Evolutionary conservation across 2,113 vertebrate genomes (phyloP).

Genomic region (Scopus umbretta): DNA sequence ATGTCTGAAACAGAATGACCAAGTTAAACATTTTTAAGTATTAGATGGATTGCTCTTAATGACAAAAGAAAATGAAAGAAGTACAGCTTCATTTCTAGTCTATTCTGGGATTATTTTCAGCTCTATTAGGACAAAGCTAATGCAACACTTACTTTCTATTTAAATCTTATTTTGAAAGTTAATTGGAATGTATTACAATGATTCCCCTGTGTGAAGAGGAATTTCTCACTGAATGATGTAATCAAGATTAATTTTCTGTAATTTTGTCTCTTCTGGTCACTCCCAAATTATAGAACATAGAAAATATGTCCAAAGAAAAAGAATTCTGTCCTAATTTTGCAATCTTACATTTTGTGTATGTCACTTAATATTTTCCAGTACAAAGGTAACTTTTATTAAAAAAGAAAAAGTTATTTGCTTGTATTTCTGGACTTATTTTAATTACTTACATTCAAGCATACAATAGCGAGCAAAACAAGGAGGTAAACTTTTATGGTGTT

Average conservation of each 20-base stretch:
- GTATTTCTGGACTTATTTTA: not conserved
- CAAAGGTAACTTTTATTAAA: not conserved
- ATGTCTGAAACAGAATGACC: not conserved
- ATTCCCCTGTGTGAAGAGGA: not conserved
- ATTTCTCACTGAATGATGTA: not conserved
- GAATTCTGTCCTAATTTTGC: not conserved
- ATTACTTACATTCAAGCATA: not conserved
- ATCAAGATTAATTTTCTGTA: not conserved
- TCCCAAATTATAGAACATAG: not conserved
- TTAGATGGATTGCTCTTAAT: not conserved
- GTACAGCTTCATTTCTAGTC: not conserved
- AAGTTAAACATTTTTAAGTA: not conserved
- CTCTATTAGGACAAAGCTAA: not conserved
- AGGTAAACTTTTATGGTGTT: not conserved
- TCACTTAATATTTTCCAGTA: not conserved
- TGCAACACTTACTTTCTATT: not conserved
- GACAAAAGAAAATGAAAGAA: not conserved
- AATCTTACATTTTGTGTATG: not conserved
- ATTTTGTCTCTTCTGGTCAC: not conserved
- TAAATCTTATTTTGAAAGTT: slow-evolving; percentile 14
- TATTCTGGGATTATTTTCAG: not conserved
- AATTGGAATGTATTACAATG: not conserved
- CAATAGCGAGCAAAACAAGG: not conserved
- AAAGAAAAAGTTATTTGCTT: not conserved
- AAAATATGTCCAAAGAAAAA: not conserved